Conservation (phyloP, 1,140 invertebrate genomes). For the Drosophila rufa region DNA sequence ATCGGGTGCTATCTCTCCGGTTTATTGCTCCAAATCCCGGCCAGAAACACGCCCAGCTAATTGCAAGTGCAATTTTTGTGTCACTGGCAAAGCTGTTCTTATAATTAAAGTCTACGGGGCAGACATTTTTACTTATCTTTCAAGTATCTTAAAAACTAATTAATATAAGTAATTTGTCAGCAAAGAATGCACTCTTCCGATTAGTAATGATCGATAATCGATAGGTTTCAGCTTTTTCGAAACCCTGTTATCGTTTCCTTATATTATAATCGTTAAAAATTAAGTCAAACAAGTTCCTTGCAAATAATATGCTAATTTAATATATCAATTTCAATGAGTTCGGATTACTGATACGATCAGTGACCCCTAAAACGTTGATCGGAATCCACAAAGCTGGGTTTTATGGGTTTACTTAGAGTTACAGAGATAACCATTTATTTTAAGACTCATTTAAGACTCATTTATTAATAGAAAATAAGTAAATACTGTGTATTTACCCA, state of each 20-base stretch:
- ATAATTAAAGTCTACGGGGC: too few species aligned
- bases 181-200: not conserved
- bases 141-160: too few species aligned
- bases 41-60: not conserved
- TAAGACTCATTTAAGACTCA: not conserved
- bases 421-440: not conserved
- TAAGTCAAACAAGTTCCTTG: not conserved
- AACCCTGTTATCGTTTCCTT: not conserved
- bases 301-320: not conserved
- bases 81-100: not conserved
- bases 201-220: not conserved
- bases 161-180: not conserved
- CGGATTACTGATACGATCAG: not conserved
- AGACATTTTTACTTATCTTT: too few species aligned
- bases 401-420: not conserved
- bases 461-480: not conserved
- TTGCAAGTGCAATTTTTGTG: not conserved
- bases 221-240: not conserved
- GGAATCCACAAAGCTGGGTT: too few species aligned
- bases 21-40: not conserved
- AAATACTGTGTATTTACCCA: not conserved
- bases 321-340: not conserved
- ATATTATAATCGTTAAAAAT: not conserved
- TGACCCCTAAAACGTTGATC: not conserved
- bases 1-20: slow-evolving; percentile 7